These are phyloP conservation scores for Mus minutoides DNA, from an alignment of 2,797 vertebrate species.

Conservation along the genomic window DNA sequence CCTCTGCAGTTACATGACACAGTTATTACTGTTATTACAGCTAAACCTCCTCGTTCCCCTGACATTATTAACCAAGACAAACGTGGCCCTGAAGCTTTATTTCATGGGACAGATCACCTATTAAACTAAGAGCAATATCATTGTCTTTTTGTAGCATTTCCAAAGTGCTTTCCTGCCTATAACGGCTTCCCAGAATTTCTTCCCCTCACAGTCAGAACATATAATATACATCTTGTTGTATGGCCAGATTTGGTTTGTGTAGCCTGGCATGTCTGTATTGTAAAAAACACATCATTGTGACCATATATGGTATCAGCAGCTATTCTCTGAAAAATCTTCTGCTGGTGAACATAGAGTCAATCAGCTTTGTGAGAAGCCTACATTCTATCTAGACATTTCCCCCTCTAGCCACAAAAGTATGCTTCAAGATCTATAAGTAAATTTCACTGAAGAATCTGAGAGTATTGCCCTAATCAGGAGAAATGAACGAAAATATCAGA, in stretches of 20 bases:
- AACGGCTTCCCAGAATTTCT: constrained; percentile 69
- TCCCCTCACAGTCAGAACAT: constrained; percentile 50
- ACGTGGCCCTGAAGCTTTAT: constrained; percentile 79
- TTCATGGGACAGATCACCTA: constrained; percentile 74
- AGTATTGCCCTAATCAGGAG: not conserved
- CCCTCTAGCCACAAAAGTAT: not conserved
- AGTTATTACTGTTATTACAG: constrained; percentile 83
- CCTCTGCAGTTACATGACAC: constrained; percentile 77
- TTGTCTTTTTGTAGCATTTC: constrained; percentile 68
- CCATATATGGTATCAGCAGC: not conserved
- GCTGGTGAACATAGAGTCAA: not conserved
- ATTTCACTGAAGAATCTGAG: not conserved
- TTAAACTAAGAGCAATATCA: constrained; percentile 79
- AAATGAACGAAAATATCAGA: not conserved
- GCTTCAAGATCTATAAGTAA: not conserved
- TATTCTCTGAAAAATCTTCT: not conserved
- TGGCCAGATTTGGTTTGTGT: constrained; percentile 24
- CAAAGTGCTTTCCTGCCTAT: constrained; percentile 68
- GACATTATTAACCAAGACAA: constrained; percentile 84
- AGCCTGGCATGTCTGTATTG: too few relatives aligned
- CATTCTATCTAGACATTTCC: not conserved
- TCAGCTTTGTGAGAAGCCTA: constrained; percentile 17
- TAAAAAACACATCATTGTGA: not conserved
- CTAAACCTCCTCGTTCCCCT: constrained; percentile 82
- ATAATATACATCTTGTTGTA: constrained; percentile 19